These are phyloP conservation scores for Mnemiopsis leidyi DNA, from an alignment of 37 sponge, comb jelly and placozoan species.

Conservation along the genomic window DNA sequence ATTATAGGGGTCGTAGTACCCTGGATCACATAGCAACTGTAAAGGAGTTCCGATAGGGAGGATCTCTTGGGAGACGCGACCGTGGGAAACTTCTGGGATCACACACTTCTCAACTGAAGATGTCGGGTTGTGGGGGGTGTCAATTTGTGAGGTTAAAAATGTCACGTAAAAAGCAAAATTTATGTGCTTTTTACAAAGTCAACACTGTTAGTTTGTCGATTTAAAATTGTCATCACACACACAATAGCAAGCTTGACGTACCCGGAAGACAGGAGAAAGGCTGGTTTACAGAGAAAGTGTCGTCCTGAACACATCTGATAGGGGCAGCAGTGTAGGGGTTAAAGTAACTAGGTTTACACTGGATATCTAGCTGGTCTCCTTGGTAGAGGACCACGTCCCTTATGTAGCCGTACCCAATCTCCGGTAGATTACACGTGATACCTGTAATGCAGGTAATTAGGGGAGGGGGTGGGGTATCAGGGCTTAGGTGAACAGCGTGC, in stretches of 20 bases:
- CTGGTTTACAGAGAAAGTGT: neutral
- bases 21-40: neutral
- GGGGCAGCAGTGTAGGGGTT: constrained; percentile 45
- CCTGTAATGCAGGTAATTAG: constrained; percentile 8
- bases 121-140: neutral
- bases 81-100: neutral
- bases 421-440: neutral
- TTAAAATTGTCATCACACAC: no score
- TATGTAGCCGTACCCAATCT: neutral
- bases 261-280: constrained; percentile 23
- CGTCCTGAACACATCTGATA: neutral
- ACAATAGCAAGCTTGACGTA: no score
- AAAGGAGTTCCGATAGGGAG: neutral
- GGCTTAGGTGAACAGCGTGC: neutral
- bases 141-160: neutral
- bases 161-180: no score
- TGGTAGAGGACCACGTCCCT: neutral
- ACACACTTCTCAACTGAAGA: neutral
- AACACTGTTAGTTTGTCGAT: no score
- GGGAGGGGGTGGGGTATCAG: neutral
- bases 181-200: no score
- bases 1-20: constrained; percentile 1
- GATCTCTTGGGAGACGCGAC: neutral
- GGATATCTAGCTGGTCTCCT: neutral
- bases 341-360: neutral